These are phyloP conservation scores for Coregonus sp. DNA, from an alignment of 2,797 vertebrate genomes.

Conservation along the genomic window DNA sequence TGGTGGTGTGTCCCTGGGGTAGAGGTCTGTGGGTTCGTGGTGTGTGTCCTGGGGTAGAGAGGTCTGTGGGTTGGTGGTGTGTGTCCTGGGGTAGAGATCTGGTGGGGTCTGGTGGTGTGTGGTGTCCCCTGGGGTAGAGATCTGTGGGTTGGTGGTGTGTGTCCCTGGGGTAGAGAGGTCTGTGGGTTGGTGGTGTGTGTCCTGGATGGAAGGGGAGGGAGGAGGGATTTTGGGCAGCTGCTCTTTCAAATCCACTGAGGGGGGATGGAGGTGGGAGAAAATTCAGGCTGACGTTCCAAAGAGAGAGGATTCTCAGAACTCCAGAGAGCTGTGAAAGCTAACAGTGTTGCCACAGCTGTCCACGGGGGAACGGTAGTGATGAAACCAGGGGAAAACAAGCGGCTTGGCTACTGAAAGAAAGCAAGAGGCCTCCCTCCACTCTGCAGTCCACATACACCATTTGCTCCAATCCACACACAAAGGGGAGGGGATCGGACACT, in stretches of 20 bases:
- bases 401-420: constrained; percentile 36
- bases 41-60: constrained; percentile 34
- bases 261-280: constrained; percentile 26
- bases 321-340: constrained; percentile 23
- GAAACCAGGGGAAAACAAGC: constrained; percentile 55
- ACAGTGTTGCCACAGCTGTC: constrained; percentile 47
- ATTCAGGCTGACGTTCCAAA: constrained; percentile 44
- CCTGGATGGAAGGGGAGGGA: background rate
- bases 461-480: background rate
- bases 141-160: constrained; percentile 39
- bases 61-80: constrained; percentile 38
- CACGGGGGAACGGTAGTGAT: constrained; percentile 52
- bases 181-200: background rate
- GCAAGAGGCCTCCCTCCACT: constrained; percentile 37
- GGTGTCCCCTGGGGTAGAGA: too few relatives aligned
- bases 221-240: background rate
- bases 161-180: too few relatives aligned
- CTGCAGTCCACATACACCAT: background rate
- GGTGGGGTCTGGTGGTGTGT: constrained; percentile 15
- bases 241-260: constrained; percentile 22
- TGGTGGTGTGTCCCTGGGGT: too few relatives aligned
- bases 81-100: constrained; percentile 35
- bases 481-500: constrained; percentile 19
- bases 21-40: constrained; percentile 13
- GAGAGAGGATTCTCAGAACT: constrained; percentile 39